Evolutionary conservation across 2,113 vertebrate genomes (phyloP).

Genomic region (Hemibates koningsi): DNA sequence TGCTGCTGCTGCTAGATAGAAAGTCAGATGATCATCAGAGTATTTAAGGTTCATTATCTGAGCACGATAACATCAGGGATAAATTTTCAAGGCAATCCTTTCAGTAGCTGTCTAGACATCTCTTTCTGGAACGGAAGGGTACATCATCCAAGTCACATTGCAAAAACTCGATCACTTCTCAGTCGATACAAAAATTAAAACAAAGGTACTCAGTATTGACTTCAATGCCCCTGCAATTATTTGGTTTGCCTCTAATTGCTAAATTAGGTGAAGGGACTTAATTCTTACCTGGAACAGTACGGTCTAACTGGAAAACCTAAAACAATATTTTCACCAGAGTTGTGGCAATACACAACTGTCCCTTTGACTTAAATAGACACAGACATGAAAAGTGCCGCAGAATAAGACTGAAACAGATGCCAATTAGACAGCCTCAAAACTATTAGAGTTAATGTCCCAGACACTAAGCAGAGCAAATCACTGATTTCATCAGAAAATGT

Average conservation of each 20-base stretch:
- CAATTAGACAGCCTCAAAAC: not conserved
- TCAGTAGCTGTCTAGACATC: not conserved
- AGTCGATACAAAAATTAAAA: not conserved
- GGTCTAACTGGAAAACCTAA: not conserved
- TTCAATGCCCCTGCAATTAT: not conserved
- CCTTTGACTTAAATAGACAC: not conserved
- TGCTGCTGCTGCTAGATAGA: not conserved
- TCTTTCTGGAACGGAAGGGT: not conserved
- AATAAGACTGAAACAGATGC: not conserved
- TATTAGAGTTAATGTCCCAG: slow-evolving; percentile 5
- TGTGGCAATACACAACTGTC: not conserved
- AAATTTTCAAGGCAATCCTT: not conserved
- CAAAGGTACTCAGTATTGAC: not conserved
- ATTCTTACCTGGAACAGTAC: not conserved
- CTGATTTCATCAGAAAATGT: slow-evolving; percentile 26
- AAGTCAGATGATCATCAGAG: not conserved
- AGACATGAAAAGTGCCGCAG: not conserved
- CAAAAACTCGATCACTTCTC: not conserved
- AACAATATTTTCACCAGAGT: not conserved
- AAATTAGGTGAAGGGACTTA: not conserved
- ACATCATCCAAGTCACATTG: not conserved
- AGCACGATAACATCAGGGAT: not conserved
- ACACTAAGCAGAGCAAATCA: not conserved
- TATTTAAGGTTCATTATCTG: not conserved
- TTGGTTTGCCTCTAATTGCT: not conserved